Evolutionary conservation across 2,888 invertebrate species (phyloP).

Genomic region (Eilema sororculum): DNA sequence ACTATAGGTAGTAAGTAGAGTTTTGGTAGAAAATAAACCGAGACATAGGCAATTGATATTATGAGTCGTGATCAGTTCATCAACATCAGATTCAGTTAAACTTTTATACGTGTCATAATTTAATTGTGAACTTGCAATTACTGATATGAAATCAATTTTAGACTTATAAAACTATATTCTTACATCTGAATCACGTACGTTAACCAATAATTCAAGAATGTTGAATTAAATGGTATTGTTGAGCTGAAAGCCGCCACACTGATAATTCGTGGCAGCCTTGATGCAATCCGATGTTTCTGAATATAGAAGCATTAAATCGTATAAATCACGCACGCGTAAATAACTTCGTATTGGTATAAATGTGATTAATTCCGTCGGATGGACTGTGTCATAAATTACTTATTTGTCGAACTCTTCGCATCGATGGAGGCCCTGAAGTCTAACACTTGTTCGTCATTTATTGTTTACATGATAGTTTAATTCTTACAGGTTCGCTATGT

Average conservation of each 20-base stretch:
- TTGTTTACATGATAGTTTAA: neutral
- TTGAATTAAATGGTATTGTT: neutral
- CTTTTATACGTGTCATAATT: neutral
- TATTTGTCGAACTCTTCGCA: constrained; percentile 23
- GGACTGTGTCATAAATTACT: constrained; percentile 37
- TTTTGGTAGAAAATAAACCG: no score
- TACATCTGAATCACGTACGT: neutral
- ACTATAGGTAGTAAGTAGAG: no score
- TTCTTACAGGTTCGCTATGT: neutral
- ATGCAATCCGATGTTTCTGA: constrained; percentile 47
- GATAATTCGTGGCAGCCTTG: constrained; percentile 52
- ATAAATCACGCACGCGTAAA: constrained; percentile 58
- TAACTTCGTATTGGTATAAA: constrained; percentile 52
- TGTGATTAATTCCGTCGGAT: constrained; percentile 48
- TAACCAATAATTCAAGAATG: neutral
- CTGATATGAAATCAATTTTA: neutral
- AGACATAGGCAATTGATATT: no score
- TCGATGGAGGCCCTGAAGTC: neutral
- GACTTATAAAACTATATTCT: neutral
- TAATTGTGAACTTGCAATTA: no score
- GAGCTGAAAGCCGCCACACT: constrained; percentile 25
- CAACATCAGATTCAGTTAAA: no score
- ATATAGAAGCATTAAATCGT: constrained; percentile 53
- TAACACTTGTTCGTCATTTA: neutral
- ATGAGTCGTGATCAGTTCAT: no score